Conservation (phyloP, 2,888 invertebrate species). For the Chrysolina oricalcia region DNA sequence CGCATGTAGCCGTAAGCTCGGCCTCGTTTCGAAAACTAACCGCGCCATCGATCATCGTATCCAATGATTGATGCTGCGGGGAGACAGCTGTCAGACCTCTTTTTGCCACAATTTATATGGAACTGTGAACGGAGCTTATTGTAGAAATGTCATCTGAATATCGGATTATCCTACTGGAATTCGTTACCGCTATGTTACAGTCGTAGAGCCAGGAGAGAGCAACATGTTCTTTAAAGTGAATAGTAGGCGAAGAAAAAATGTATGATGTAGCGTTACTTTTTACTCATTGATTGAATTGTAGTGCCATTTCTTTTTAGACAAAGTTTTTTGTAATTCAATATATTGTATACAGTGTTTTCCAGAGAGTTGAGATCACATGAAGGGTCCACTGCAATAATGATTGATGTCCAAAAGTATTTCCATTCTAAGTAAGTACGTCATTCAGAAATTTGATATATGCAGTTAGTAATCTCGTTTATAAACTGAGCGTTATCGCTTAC, state of each 20-base stretch:
- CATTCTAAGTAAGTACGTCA: too few species aligned
- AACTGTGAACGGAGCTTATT: conserved; percentile 18
- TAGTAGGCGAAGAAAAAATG: neutral
- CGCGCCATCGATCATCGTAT: conserved; percentile 15
- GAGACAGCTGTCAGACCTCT: conserved; percentile 20
- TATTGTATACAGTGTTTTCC: too few species aligned
- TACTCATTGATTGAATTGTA: too few species aligned
- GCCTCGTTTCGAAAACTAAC: conserved; percentile 15
- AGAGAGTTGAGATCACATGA: too few species aligned
- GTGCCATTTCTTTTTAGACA: too few species aligned
- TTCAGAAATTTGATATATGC: too few species aligned
- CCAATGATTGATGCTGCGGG: conserved; percentile 8
- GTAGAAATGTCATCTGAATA: conserved; percentile 23
- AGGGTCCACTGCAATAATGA: too few species aligned
- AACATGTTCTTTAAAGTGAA: neutral
- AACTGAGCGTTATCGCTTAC: too few species aligned
- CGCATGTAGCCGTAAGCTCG: conserved; percentile 12
- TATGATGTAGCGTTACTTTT: too few species aligned
- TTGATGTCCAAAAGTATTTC: too few species aligned
- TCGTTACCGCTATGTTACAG: neutral
- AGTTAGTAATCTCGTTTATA: too few species aligned
- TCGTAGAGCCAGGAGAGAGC: neutral
- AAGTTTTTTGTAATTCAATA: too few species aligned
- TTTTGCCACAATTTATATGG: conserved; percentile 21
- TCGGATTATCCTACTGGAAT: conserved; percentile 7